Evolutionary conservation across 1,140 invertebrate genomes (phyloP).

Genomic region (Habropoda laboriosa): DNA sequence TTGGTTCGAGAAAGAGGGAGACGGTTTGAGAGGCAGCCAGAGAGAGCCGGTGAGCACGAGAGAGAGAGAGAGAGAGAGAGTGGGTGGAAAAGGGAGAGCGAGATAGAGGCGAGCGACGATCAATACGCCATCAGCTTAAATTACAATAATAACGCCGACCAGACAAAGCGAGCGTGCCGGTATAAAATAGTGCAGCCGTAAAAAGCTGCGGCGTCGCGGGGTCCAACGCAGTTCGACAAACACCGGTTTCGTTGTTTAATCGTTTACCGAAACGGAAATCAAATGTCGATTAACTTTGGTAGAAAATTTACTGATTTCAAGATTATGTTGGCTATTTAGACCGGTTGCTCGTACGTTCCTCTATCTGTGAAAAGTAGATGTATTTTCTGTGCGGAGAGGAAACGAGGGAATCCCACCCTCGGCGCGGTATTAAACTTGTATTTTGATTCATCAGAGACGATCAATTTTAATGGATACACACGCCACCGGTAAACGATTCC

Average conservation of each 20-base stretch:
- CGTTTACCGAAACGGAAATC: constrained; percentile 32
- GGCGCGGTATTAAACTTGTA: not conserved
- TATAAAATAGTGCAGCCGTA: constrained; percentile 65
- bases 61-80: constrained; percentile 22
- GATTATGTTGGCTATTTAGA: not conserved
- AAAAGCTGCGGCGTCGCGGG: constrained; percentile 48
- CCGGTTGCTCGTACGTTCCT: too few species aligned
- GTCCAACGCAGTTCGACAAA: constrained; percentile 45
- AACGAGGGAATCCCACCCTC: not conserved
- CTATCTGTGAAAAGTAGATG: not conserved
- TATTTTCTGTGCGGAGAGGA: not conserved
- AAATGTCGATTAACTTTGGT: constrained; percentile 23
- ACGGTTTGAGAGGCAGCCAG: not conserved
- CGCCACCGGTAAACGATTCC: not conserved
- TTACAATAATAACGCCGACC: constrained; percentile 72
- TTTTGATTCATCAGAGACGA: not conserved
- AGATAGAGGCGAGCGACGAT: constrained; percentile 57
- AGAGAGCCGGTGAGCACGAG: not conserved
- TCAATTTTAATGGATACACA: not conserved
- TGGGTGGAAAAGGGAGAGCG: constrained; percentile 7
- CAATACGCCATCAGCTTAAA: constrained; percentile 72
- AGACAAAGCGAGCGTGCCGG: constrained; percentile 57
- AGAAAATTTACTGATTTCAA: too few species aligned
- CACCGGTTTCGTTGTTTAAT: constrained; percentile 31
- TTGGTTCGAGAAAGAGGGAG: constrained; percentile 3